These are phyloP conservation scores for Struthidea cinerea DNA, from an alignment of 2,113 vertebrate species.

Conservation along the genomic window DNA sequence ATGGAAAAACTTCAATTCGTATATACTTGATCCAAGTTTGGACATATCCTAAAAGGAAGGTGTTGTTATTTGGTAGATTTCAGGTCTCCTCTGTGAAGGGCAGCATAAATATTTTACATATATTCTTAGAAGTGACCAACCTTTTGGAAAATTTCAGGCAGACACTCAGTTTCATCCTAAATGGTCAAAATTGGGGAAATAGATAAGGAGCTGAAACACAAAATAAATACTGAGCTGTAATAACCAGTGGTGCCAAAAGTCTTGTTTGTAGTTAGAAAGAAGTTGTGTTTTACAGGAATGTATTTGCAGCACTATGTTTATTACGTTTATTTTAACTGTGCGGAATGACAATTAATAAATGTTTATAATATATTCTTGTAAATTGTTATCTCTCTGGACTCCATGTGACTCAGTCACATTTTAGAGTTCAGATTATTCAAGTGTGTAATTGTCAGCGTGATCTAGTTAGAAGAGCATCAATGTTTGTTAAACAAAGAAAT, in stretches of 20 bases:
- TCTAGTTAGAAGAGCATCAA: not conserved
- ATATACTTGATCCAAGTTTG: not conserved
- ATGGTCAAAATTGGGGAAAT: not conserved
- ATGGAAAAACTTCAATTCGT: not conserved
- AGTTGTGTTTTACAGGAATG: not conserved
- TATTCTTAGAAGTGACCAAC: not conserved
- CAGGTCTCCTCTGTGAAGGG: not conserved
- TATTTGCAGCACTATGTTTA: not conserved
- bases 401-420: not conserved
- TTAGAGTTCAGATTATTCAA: not conserved
- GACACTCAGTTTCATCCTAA: not conserved
- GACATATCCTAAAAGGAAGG: not conserved
- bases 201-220: not conserved
- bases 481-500: not conserved
- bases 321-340: not conserved
- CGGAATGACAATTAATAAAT: not conserved
- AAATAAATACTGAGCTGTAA: not conserved
- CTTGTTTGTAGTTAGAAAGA: not conserved
- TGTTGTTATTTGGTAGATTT: not conserved
- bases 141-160: not conserved
- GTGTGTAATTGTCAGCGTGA: not conserved
- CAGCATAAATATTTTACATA: not conserved
- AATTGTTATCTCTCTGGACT: not conserved
- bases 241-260: not conserved
- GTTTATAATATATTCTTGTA: not conserved